A percentile compares a stretch with the other conserved stretches of the same genome.
Conservation (phyloP, 2,797 vertebrate genomes). For the Coregonus sp. region DNA sequence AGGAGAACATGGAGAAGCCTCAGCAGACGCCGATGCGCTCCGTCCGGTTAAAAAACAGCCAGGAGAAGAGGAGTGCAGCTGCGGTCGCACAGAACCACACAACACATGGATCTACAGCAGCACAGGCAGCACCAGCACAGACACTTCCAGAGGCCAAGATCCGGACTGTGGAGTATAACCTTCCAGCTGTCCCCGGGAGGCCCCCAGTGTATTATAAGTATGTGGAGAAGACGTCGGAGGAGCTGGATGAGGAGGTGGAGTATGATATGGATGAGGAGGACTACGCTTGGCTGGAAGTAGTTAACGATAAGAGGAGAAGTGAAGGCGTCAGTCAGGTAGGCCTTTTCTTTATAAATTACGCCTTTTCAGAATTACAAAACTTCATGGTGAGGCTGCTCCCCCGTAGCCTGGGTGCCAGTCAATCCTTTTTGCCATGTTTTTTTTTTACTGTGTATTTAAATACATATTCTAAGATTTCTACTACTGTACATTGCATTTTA, state of each 20-base stretch:
- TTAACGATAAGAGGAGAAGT: conserved; percentile 87
- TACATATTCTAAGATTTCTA: too few species aligned
- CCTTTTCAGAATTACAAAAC: neutral
- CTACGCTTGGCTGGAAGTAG: conserved; percentile 93
- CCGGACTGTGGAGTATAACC: conserved; percentile 91
- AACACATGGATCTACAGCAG: conserved; percentile 7
- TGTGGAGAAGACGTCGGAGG: conserved; percentile 89
- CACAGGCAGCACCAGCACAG: conserved; percentile 38
- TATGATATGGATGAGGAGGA: conserved; percentile 99
- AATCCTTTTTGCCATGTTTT: too few species aligned
- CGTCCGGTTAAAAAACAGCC: conserved; percentile 87
- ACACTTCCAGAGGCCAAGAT: conserved; percentile 91
- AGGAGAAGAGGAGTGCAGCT: conserved; percentile 85
- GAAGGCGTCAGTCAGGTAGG: conserved; percentile 83
- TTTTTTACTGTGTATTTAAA: too few species aligned
- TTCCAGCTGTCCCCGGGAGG: conserved; percentile 87
- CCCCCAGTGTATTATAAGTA: conserved; percentile 86
- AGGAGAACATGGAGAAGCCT: conserved; percentile 93
- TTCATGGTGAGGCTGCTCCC: neutral
- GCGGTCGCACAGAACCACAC: conserved; percentile 37
- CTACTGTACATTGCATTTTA: too few species aligned
- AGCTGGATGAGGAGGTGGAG: conserved; percentile 94
- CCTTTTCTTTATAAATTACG: neutral
- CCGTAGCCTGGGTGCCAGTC: too few species aligned
- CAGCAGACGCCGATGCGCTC: conserved; percentile 83